These are phyloP conservation scores for Bufo bufo DNA, from an alignment of 2,113 vertebrate species.

Conservation along the genomic window DNA sequence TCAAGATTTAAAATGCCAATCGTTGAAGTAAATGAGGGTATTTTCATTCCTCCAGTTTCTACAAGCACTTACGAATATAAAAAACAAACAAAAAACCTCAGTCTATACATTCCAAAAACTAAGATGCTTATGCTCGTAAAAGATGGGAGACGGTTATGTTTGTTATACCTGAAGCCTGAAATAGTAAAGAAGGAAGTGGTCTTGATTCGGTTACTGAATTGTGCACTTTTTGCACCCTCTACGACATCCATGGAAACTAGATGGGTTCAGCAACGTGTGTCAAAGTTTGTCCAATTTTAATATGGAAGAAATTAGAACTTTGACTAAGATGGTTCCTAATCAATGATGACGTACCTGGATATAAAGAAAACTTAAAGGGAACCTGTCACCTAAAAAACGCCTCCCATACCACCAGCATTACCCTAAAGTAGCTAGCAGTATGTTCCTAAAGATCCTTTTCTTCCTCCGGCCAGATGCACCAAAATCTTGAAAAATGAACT, in stretches of 20 bases:
- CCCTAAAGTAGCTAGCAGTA: too few relatives aligned
- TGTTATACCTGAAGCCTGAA: neutral
- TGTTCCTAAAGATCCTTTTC: too few relatives aligned
- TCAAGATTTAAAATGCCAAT: slow-evolving; percentile 39
- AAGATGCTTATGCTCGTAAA: neutral
- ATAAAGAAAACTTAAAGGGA: neutral
- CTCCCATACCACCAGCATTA: too few relatives aligned
- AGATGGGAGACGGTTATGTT: neutral
- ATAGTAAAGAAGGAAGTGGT: neutral
- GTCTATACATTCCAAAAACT: slow-evolving; percentile 45
- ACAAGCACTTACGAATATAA: slow-evolving; percentile 30
- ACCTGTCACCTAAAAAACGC: too few relatives aligned
- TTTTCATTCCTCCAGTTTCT: slow-evolving; percentile 40
- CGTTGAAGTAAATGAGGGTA: slow-evolving; percentile 1
- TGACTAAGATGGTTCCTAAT: neutral
- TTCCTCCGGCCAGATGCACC: too few relatives aligned
- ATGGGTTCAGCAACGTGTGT: neutral
- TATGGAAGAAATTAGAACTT: neutral
- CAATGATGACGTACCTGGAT: neutral
- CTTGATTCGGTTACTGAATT: neutral
- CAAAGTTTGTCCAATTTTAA: too few relatives aligned
- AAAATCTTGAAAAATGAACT: too few relatives aligned
- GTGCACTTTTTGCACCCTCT: neutral
- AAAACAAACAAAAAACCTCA: neutral
- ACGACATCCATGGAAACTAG: too few relatives aligned